phyloP scores from a whole-genome alignment of 2,113 vertebrate genomes.

The Nothobranchius kuhntae region DNA sequence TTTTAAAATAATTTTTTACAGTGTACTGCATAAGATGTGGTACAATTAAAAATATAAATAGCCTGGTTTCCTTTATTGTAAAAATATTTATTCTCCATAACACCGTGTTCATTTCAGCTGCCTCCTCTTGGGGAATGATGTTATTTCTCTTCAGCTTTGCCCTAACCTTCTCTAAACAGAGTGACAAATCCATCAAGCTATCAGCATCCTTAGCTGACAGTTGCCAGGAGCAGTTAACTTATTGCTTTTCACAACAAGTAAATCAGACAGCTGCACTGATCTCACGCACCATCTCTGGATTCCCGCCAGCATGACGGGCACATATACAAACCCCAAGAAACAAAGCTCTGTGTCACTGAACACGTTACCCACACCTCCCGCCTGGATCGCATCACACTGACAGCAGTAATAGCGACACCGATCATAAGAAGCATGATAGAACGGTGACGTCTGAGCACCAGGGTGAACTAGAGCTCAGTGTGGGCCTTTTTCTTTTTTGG shows the following conservation, averaged over 20 bases:
- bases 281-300: not conserved
- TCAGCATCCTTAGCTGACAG: constrained; percentile 8
- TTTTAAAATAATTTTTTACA: not conserved
- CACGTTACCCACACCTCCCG: constrained; percentile 3
- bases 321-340: not conserved
- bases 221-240: constrained; percentile 5
- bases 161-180: not conserved
- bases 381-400: constrained; percentile 23
- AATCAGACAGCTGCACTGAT: constrained; percentile 4
- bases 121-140: not conserved
- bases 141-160: constrained; percentile 8
- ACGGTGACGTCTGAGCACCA: too few relatives aligned
- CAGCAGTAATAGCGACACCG: not conserved
- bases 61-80: not conserved
- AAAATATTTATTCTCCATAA: not conserved
- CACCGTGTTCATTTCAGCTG: not conserved
- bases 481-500: too few relatives aligned
- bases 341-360: not conserved
- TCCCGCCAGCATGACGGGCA: not conserved
- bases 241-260: not conserved
- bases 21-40: not conserved
- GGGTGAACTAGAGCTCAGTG: too few relatives aligned
- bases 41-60: not conserved
- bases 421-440: constrained; percentile 18
- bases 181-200: constrained; percentile 13